Evolutionary conservation across 2,113 vertebrate species (phyloP).

Genomic region (Lagopus leucura): DNA sequence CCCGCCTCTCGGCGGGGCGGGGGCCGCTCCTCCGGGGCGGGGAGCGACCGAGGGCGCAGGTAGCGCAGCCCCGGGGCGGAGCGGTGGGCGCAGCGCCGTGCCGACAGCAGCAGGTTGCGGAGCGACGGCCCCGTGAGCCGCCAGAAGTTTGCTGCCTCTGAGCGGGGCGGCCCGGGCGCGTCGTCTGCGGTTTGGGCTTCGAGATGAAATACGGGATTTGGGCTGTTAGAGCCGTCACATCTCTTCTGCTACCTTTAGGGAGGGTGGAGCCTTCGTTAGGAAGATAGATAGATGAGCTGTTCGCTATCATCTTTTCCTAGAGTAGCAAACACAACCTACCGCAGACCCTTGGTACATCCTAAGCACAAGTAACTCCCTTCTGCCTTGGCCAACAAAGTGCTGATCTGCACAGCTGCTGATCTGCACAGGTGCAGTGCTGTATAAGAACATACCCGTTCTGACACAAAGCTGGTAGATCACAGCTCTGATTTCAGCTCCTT

Average conservation of each 20-base stretch:
- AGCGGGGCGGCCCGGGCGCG: not conserved
- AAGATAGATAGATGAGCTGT: not conserved
- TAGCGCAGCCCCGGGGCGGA: conserved; percentile 10
- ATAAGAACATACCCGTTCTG: not conserved
- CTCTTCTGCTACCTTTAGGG: not conserved
- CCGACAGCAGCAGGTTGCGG: not conserved
- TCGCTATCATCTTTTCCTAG: not conserved
- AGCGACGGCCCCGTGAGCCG: not conserved
- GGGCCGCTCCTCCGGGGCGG: conserved; percentile 35
- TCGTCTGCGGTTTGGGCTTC: too few relatives aligned
- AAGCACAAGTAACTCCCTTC: accelerated
- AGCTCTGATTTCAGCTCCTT: not conserved
- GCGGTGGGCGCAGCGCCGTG: not conserved
- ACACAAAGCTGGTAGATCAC: not conserved
- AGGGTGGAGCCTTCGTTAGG: not conserved
- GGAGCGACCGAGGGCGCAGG: conserved; percentile 8
- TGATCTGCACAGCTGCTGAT: accelerated
- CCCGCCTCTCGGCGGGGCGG: conserved; percentile 43
- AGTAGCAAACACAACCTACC: not conserved
- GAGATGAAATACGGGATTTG: not conserved
- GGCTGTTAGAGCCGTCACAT: not conserved
- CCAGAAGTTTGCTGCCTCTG: not conserved
- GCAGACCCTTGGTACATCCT: accelerated
- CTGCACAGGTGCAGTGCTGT: accelerated
- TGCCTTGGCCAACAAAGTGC: not conserved